Base-by-base conservation (phyloP, 2,888 invertebrate genomes). In the Pecten maximus region DNA sequence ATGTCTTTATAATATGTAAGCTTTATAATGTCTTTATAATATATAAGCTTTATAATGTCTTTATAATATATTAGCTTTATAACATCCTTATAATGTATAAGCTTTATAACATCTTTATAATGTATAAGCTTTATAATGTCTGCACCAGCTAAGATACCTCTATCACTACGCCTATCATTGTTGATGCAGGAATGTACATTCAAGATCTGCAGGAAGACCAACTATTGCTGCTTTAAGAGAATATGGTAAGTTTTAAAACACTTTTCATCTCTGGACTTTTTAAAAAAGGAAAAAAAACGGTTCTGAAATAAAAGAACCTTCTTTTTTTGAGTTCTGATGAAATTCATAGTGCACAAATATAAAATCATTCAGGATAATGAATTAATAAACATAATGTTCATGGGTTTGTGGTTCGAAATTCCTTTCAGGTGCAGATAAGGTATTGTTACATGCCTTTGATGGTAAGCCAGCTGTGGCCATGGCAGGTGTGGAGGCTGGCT, bases 401-500 rank as follows among this genome's bases (percentile, higher is more conserved):
- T 19, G 23, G 16, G 8, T 54, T 54, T 54, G 2, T 54, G n/a
- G n/a, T 19, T 15, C 54, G 19, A n/a, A 23, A 54, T 87, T 89
- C 15, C 48, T 91, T 91, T 15, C 92, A 96, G 96, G 95, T 74
- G 96, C 96, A 4, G 92, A 91, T 35, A 94, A 95, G 40, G 97
- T 96, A 0, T 94, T 97, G 50, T 93, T 97, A 87, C 97, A 97
- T 94, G 97, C 97, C 2, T 97, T 97, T 94, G 97, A 97, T 93
- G 97, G 97, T 2, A 95, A 94, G 90, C 94, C 95, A 1, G 95
- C 96, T 23, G 95, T 95, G 28, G 97, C 97, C 3, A 92, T 95
- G 93, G 94, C 95, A 74, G 97, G 96, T 8, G 96, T 96, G 0
- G 92, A 95, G 89, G 94, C 94, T 19, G 97, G 97, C 0, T 97